Evolutionary conservation across 1,140 invertebrate species (phyloP).

Genomic region (Adelges cooleyi): DNA sequence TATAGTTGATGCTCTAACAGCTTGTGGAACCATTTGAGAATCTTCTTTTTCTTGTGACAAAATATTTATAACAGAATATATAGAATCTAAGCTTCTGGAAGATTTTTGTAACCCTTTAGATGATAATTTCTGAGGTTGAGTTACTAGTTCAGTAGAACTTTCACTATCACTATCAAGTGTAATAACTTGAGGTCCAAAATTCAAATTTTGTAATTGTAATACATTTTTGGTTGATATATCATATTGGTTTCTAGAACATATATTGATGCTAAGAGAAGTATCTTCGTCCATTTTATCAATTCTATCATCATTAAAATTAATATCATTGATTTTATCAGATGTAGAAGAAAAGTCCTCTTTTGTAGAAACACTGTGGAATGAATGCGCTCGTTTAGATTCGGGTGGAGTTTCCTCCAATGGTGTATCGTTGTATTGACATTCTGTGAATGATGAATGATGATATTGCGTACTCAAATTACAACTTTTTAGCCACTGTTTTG

Average conservation of each 20-base stretch:
- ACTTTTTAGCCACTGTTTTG: not conserved
- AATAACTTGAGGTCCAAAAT: not conserved
- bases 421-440: not conserved
- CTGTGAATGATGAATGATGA: not conserved
- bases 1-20: not conserved
- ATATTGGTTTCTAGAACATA: no score
- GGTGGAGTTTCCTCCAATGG: not conserved
- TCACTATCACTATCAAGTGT: slow-evolving; percentile 13
- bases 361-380: slow-evolving; percentile 20
- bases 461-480: not conserved
- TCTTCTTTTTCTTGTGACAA: not conserved
- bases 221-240: no score
- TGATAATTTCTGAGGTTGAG: no score
- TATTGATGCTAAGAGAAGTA: no score
- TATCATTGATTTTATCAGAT: not conserved
- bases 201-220: no score
- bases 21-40: not conserved
- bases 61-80: not conserved
- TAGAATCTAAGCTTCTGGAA: slow-evolving; percentile 3
- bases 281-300: no score
- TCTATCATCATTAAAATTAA: not conserved
- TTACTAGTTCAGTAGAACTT: not conserved
- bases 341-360: not conserved
- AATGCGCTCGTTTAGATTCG: not conserved
- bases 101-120: no score